Percentiles rank a stretch among this genome's conserved stretches.
phyloP scores from a whole-genome alignment of 1,140 invertebrate species.

The Halesus radiatus region DNA sequence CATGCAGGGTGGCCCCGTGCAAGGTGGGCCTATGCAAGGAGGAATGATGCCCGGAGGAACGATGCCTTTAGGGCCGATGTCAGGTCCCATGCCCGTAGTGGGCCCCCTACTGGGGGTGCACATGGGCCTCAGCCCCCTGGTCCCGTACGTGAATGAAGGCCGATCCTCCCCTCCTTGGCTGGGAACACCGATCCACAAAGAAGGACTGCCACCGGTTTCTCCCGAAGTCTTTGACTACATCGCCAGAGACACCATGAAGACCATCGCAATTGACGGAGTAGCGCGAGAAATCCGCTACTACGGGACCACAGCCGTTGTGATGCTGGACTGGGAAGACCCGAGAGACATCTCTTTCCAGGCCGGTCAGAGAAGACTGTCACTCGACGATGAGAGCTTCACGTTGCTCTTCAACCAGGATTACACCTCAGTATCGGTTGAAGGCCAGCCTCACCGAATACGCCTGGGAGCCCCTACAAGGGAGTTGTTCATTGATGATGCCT shows the following conservation, averaged over 20 bases:
- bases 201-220: conserved; percentile 72
- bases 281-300: conserved; percentile 90
- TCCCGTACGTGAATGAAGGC: conserved; percentile 61
- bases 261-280: conserved; percentile 88
- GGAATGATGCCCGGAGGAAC: too few relatives aligned
- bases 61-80: too few relatives aligned
- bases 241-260: conserved; percentile 77
- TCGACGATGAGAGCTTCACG: conserved; percentile 80
- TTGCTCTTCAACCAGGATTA: conserved; percentile 82
- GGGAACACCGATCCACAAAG: conserved; percentile 60
- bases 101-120: neutral
- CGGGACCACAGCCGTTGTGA: conserved; percentile 85
- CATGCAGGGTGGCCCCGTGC: too few relatives aligned
- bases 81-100: too few relatives aligned
- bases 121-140: conserved; percentile 58
- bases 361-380: conserved; percentile 75
- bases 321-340: conserved; percentile 87
- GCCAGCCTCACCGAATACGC: conserved; percentile 81
- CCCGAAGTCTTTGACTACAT: conserved; percentile 74
- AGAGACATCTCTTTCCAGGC: conserved; percentile 87
- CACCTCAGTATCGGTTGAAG: conserved; percentile 79
- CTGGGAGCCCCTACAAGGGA: conserved; percentile 94
- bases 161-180: conserved; percentile 60
- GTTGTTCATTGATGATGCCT: conserved; percentile 88
- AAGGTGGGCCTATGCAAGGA: too few relatives aligned